Evolutionary conservation across 2,888 invertebrate species (phyloP).

Genomic region (Lasioglossum calceatum): DNA sequence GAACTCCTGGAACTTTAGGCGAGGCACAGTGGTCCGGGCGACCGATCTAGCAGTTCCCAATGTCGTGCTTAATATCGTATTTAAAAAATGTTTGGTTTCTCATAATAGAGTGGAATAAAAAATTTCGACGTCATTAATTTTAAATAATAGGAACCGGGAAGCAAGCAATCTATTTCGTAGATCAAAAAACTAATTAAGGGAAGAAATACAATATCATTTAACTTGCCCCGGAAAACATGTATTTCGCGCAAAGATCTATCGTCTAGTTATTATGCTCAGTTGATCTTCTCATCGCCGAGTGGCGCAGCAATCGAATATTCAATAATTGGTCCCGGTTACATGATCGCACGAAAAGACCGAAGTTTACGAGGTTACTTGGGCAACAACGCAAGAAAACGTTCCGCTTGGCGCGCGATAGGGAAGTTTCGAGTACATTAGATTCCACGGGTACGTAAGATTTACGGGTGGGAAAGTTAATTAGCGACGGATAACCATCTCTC

Average conservation of each 20-base stretch:
- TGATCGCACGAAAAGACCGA: not conserved
- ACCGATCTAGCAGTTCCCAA: no score
- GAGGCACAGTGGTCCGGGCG: no score
- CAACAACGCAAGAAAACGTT: not conserved
- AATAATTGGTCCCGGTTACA: not conserved
- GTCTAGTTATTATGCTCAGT: not conserved
- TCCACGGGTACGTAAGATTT: not conserved
- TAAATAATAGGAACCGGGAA: no score
- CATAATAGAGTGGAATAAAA: no score
- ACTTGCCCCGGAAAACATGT: not conserved
- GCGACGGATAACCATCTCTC: slow-evolving; percentile 51
- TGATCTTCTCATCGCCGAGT: not conserved
- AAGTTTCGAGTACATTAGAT: slow-evolving; percentile 6
- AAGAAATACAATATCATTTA: not conserved
- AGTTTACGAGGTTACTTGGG: not conserved
- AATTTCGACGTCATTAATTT: no score
- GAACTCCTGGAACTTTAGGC: not conserved
- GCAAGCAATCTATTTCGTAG: no score
- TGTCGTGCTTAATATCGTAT: no score
- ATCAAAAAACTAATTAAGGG: not conserved
- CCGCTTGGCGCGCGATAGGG: not conserved
- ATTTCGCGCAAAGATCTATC: not conserved
- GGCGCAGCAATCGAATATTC: not conserved
- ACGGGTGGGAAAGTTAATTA: slow-evolving; percentile 41
- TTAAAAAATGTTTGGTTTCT: no score